A percentile compares a stretch with the other conserved stretches of the same genome.
Evolutionary conservation across 1,140 invertebrate species (phyloP).

Genomic region (Gonatopus flavifemur): DNA sequence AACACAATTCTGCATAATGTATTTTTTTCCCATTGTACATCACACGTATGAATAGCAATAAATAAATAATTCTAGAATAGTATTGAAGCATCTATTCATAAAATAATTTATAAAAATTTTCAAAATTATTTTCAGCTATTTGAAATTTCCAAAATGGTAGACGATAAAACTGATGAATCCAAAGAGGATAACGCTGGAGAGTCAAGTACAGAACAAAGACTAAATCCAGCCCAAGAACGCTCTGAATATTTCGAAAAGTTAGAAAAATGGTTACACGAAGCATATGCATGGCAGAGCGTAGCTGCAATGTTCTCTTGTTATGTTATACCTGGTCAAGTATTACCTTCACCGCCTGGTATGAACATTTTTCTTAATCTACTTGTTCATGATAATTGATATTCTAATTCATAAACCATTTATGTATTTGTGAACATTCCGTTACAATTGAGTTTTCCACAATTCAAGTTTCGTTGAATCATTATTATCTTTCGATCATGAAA

Average conservation of each 20-base stretch:
- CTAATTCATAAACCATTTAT: background rate
- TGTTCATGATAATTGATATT: background rate
- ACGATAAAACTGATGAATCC: slow-evolving; percentile 17
- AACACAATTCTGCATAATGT: no score
- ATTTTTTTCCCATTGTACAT: no score
- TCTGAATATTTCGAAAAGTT: slow-evolving; percentile 57
- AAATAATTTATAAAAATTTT: no score
- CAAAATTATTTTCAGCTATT: no score
- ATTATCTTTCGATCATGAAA: no score
- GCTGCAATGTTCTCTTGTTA: slow-evolving; percentile 56
- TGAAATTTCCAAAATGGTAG: slow-evolving; percentile 22
- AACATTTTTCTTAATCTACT: background rate
- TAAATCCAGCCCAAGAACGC: slow-evolving; percentile 34
- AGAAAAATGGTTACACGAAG: slow-evolving; percentile 59
- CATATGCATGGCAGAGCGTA: slow-evolving; percentile 58
- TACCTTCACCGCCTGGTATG: slow-evolving; percentile 41
- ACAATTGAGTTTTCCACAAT: no score
- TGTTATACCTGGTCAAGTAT: slow-evolving; percentile 50
- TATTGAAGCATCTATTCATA: no score
- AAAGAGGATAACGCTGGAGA: slow-evolving; percentile 8
- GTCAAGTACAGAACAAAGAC: slow-evolving; percentile 1
- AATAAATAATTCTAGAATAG: no score
- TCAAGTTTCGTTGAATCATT: no score
- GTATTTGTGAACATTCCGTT: background rate
- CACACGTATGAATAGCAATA: no score